Percentiles rank a stretch among this genome's conserved stretches.
phyloP scores from a whole-genome alignment of 2,888 invertebrate genomes.

The Chymomyza procnemis region DNA sequence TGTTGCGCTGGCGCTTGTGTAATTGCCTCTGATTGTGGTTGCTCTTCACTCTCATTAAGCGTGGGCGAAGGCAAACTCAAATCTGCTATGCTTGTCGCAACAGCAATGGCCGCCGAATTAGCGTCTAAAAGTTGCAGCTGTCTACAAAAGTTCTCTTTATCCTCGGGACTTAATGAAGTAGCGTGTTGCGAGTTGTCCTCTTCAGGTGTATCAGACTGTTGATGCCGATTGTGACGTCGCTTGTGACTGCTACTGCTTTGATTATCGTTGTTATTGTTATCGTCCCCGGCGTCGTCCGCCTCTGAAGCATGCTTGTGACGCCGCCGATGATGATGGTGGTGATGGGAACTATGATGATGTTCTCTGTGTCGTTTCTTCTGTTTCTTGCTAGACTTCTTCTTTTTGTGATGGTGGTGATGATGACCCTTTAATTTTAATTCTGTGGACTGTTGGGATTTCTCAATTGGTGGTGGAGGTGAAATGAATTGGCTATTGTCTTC shows the following conservation, averaged over 20 bases:
- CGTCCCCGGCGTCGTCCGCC: constrained; percentile 43
- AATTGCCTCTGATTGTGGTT: constrained; percentile 22
- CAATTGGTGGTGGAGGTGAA: constrained; percentile 22
- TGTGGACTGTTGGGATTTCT: constrained; percentile 50
- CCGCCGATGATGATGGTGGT: constrained; percentile 55
- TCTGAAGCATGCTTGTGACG: constrained; percentile 72
- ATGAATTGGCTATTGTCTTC: constrained; percentile 22
- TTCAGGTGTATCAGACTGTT: constrained; percentile 30
- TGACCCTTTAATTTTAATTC: constrained; percentile 51
- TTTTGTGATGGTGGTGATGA: constrained; percentile 51
- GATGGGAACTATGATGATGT: constrained; percentile 58
- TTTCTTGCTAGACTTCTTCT: constrained; percentile 74
- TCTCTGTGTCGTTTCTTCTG: constrained; percentile 74
- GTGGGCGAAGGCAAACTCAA: constrained; percentile 57
- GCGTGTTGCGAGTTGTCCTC: constrained; percentile 38
- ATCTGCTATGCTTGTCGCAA: constrained; percentile 65
- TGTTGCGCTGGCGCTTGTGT: constrained; percentile 22
- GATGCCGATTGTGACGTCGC: background rate
- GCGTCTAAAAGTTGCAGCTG: constrained; percentile 58
- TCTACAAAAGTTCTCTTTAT: constrained; percentile 75
- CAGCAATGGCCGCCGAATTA: constrained; percentile 63
- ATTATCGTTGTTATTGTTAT: constrained; percentile 31
- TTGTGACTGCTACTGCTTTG: constrained; percentile 28
- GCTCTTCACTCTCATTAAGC: constrained; percentile 45
- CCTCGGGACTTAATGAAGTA: constrained; percentile 71